Base-by-base conservation (phyloP, 2,797 vertebrate species). In the Centroberyx gerrardi region DNA sequence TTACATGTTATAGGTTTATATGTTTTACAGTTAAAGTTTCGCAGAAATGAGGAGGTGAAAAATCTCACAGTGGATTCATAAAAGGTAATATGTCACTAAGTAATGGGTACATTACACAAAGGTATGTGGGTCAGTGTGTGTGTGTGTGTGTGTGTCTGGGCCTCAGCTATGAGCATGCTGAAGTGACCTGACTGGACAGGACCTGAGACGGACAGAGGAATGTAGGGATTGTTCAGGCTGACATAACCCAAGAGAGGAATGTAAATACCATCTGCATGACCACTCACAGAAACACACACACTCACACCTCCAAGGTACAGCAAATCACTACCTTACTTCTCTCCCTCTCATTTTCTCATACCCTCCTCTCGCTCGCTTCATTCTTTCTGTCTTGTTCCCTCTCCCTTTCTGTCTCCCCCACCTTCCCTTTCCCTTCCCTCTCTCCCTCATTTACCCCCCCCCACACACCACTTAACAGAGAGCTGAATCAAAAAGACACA, bases 191-290 rank as follows among this genome's bases (percentile, higher is more conserved):
- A 90, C 74, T 78, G 77, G 80, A 87, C 84, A 88, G 79, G 76
- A 91, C 85, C 67, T 38, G 68, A 86, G 84, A 77, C 61, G 17
- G 65, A 72, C 15, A 15, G 42, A 85, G 78, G 86, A 92, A 91
- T 88, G 74, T 64, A 62, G 77, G 78, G 73, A 72, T 69, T 83
- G 67, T 72, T 88, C 63, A 84, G 69, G 77, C 86, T 83, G 87
- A 90, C 82, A 90, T 76, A 91, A 90, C 78, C 83, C 78, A 78
- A 48, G 18, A 2, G 49, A 83, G 78, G 84, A 91, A 91, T 90
- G 82, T 90, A 90, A 87, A 92, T 87, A 83, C 81, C 90, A 92
- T 87, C 77, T 89, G 81, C 79, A 91, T 85, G 87, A 87, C 78
- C 84, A 48, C 74, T 13, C 51, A 40, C 44, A 48, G 13, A 15